These are phyloP conservation scores for Oryctolagus cuniculus DNA, from an alignment of 2,113 vertebrate genomes.

Conservation along the genomic window DNA sequence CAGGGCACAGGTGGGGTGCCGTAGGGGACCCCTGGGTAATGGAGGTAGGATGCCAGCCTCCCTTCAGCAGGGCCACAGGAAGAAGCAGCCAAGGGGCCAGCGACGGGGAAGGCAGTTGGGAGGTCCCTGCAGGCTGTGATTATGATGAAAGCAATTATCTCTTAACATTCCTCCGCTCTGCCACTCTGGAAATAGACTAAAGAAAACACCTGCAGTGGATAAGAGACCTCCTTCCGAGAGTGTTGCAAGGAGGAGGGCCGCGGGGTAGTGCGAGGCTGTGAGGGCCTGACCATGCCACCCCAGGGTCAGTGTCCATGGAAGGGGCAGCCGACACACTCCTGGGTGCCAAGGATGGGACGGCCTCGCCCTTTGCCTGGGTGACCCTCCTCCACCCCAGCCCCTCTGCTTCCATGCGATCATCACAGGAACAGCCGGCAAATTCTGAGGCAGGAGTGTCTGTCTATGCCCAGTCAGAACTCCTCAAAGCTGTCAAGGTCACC, in stretches of 20 bases:
- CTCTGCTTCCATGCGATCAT: fast-evolving
- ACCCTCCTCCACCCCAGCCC: neutral
- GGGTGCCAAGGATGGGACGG: no score
- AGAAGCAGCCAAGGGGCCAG: neutral
- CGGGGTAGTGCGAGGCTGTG: neutral
- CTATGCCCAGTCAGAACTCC: neutral
- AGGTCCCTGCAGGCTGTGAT: neutral
- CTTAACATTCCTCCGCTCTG: neutral
- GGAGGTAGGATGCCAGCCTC: fast-evolving
- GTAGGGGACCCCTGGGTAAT: fast-evolving
- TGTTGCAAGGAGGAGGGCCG: fast-evolving
- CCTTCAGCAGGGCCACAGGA: neutral
- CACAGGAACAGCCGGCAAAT: neutral
- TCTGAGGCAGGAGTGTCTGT: neutral
- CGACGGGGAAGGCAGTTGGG: fast-evolving
- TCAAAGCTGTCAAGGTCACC: neutral
- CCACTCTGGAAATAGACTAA: neutral
- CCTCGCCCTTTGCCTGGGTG: no score
- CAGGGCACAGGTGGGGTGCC: neutral
- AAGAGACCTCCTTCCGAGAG: neutral
- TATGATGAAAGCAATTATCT: fast-evolving
- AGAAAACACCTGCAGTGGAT: fast-evolving
- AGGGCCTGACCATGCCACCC: neutral
- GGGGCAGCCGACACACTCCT: no score
- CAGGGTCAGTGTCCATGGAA: neutral